Evolutionary conservation across 1,140 invertebrate species (phyloP), one percentile per base, ranked within the genome.

Genomic region (Spodoptera litura): DNA sequence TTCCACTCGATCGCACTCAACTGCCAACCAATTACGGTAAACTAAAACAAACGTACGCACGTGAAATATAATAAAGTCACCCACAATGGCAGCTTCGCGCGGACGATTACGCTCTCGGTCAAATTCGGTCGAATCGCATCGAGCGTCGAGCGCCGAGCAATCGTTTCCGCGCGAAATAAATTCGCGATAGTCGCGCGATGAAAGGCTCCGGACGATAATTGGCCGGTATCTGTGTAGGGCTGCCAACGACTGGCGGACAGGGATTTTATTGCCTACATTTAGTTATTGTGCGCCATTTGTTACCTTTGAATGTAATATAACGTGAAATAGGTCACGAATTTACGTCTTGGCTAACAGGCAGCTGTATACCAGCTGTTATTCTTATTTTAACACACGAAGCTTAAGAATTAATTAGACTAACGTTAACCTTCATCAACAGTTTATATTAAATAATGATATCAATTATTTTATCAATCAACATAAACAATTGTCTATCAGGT

Each of bases 21-120:
- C 61, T 49, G 38, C 38, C 62, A 25, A 12, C 62, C 62, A 66
- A 66, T 66, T 66, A 66, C 38, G 15, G 15, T 10, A 9, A 49
- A 66, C 62, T 66, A 66, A 66, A 66, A 66, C 38, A 66, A 66
- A 66, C 62, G 49, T 31, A 27, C 15, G 66, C 66, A 55, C 12
- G 52, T 55, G 66, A 27, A 66, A 70, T 70, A 70, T 70, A 70
- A 70, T 53, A 70, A 70, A 70, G 31, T 66, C 62, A 49, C 53
- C 25, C 66, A 70, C 66, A 70, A 70, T 53, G 27, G 49, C 38
- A 49, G n/a, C 44, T 9, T 9, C 25, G 55, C 58, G 27, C 58
- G 49, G 20, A 13, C 53, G 20, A 71, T 71, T 55, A 71, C 68
- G 52, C 53, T n/a, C n/a, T 70, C n/a, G 27, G 31, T 53, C 27